Conservation (phyloP, 2,888 invertebrate species). For the Spisula subtruncata region DNA sequence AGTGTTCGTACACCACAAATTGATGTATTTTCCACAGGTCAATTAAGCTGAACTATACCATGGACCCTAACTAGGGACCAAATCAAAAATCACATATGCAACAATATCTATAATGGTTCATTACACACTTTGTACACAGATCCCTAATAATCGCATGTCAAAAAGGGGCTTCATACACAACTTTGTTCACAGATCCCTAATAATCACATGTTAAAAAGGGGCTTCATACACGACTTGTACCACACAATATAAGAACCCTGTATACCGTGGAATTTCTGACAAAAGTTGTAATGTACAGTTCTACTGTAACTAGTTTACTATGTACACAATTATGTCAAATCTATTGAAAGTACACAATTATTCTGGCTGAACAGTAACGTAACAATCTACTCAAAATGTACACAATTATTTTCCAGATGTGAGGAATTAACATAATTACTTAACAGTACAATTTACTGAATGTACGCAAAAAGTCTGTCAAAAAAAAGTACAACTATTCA, state of each 20-base stretch:
- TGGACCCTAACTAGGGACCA: too few relatives aligned
- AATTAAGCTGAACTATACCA: too few relatives aligned
- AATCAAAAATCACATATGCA: too few relatives aligned
- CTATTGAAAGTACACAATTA: background rate
- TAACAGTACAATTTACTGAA: too few relatives aligned
- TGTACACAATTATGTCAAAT: background rate
- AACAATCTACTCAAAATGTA: too few relatives aligned
- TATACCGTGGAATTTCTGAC: background rate
- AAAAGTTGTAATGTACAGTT: background rate
- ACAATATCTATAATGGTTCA: background rate
- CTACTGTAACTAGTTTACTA: background rate
- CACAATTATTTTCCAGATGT: too few relatives aligned
- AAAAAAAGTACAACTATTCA: too few relatives aligned
- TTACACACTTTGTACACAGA: background rate
- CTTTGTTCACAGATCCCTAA: background rate
- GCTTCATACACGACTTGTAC: background rate
- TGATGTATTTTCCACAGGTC: too few relatives aligned
- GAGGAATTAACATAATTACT: too few relatives aligned
- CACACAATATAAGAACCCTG: constrained; percentile 9
- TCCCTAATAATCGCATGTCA: background rate
- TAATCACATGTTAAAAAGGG: background rate
- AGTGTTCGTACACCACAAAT: too few relatives aligned
- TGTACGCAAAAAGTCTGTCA: too few relatives aligned
- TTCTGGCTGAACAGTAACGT: background rate
- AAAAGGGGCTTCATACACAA: background rate